Conservation (phyloP, 2,888 invertebrate species). For the Caenorhabditis macrosperma region DNA sequence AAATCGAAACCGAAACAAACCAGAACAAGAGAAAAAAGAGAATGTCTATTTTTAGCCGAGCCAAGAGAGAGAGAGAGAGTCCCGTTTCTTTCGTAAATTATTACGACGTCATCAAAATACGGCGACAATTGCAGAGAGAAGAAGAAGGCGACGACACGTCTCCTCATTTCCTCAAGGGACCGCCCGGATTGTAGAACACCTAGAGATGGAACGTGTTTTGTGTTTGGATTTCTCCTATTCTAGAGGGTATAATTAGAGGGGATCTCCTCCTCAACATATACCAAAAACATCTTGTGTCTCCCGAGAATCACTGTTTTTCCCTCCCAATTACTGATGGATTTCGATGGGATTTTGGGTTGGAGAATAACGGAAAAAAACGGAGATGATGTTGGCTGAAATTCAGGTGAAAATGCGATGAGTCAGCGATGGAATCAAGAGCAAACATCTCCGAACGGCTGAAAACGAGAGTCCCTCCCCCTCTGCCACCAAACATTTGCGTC, state of each 20-base stretch:
- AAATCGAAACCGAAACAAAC: conserved; percentile 1
- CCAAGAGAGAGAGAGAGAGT: not conserved
- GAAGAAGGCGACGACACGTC: not conserved
- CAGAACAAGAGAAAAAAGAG: not conserved
- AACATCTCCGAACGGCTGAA: not conserved
- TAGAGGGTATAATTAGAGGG: conserved; percentile 6
- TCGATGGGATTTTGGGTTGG: no score
- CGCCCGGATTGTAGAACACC: not conserved
- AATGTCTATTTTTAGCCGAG: not conserved
- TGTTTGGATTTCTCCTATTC: conserved; percentile 5
- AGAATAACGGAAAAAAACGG: no score
- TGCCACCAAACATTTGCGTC: not conserved
- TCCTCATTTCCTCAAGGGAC: not conserved
- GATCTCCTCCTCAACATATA: not conserved
- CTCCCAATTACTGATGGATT: no score
- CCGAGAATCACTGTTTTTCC: not conserved
- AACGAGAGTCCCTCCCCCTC: not conserved
- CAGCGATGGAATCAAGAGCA: no score
- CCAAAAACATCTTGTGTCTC: not conserved
- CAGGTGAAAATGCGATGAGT: no score
- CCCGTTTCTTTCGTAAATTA: not conserved
- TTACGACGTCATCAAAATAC: conserved; percentile 6
- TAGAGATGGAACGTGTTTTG: conserved; percentile 1
- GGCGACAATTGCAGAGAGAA: not conserved
- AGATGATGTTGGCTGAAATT: no score